Evolutionary conservation across 2,113 vertebrate genomes (phyloP), one percentile per base, ranked within the genome.

Genomic region (Chionodraco myersi): DNA sequence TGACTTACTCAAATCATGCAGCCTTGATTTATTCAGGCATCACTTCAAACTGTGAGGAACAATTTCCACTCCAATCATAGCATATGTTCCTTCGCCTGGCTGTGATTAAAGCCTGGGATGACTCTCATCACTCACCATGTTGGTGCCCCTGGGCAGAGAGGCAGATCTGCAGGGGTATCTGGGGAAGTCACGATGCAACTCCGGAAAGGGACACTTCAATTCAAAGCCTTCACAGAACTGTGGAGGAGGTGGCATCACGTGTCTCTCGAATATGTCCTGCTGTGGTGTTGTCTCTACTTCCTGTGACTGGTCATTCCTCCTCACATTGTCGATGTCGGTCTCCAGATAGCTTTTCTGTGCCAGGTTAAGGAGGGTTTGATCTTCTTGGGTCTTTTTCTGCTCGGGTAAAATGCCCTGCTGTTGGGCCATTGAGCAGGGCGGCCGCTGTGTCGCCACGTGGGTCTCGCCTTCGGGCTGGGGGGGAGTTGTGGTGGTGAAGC

Each of bases 91-190:
- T 65, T 71, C 63, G 76, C 59, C 70, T 71, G 59, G 84, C 75
- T 82, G 69, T 90, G 78, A 86, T 82, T 82, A 73, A 75, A 88
- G 77, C 66, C 78, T 77, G 54, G 68, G 70, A 80, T 10, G 65
- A 76, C 68, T 86, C 83, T 75, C 63, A 74, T 82, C 79, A 91
- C 94, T 92, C 89, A 95, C 93, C 91, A 90, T 90, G 88, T 93
- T 94, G 88, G 94, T 93, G 88, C 91, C 89, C 84, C 86, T 83
- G 82, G 93, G 92, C 77, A 92, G 72, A 26, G 92, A 93, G 72
- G 64, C 74, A 13, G 90, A 92, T 90, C 90, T 92, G 91, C 71
- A 68, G 41, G 91, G 91, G 79, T 75, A 71, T 88, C 87, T 89
- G 56, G 83, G 77, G 65, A 89, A 86, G 61, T 86, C 84, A 21